phyloP scores from a whole-genome alignment of 2,888 invertebrate genomes.

The Glaucopsyche alexis region DNA sequence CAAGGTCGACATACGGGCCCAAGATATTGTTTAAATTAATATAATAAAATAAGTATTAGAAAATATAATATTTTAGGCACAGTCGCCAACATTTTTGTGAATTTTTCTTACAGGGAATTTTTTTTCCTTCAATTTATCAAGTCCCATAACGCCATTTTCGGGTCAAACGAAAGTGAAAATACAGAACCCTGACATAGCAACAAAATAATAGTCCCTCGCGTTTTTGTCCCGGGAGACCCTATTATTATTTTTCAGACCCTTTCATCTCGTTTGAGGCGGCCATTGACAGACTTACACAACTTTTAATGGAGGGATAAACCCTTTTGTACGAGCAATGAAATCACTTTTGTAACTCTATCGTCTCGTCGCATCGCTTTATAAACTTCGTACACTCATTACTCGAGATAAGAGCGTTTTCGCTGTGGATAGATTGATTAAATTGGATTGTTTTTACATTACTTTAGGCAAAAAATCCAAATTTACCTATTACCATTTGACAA shows the following conservation, averaged over 20 bases:
- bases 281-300: conserved; percentile 23
- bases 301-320: conserved; percentile 28
- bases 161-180: not conserved
- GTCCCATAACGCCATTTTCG: not conserved
- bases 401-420: not conserved
- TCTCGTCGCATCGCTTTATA: not conserved
- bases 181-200: not conserved
- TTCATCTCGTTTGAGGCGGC: conserved; percentile 11
- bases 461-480: too few species aligned
- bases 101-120: too few species aligned
- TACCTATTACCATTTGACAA: too few species aligned
- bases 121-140: too few species aligned
- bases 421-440: not conserved
- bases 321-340: conserved; percentile 20
- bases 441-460: not conserved
- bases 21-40: too few species aligned
- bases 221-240: not conserved
- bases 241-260: not conserved
- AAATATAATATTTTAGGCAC: too few species aligned
- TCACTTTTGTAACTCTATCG: conserved; percentile 26
- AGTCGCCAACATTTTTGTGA: too few species aligned
- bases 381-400: not conserved
- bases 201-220: not conserved
- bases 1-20: too few species aligned
- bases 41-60: too few species aligned